Base-by-base conservation (phyloP, 1,140 invertebrate species). In the Pomacea maculata region DNA sequence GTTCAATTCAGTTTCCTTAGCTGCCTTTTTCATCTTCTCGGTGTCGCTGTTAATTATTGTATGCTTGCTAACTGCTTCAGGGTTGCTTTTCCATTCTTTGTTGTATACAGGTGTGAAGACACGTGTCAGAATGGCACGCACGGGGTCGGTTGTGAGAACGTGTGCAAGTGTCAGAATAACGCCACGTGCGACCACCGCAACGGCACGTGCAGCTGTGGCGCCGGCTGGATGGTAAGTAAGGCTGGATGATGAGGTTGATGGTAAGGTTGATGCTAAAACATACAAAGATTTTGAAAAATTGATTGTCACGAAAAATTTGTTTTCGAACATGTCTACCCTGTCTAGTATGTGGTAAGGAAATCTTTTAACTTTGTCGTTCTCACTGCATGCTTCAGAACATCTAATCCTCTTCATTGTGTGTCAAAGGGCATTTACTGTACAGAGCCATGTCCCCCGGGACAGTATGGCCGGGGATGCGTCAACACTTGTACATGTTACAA, bases 141-240 rank as follows among this genome's bases (percentile, higher is more conserved):
- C 87, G 96, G 96, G 9, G 93, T 94, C 78, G 93, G 95, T 71
- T 98, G 97, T 87, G 91, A 91, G 19, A 95, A 97, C 85, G 90
- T 92, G 67, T 98, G 97, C 87, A 92, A 94, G 52, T 98, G 97
- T 90, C 92, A 93, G 79, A 95, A 97, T 89, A 94, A 94, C 73
- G 95, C 95, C 15, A 93, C 92, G n/a, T 97, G 96, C 89, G 93
- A 96, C 91, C 95, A 95, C 85, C 93, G 96, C 9, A 95, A 95
- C 52, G 96, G 96, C n/a, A 95, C 95, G 85, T 97, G 96, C 86
- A 93, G 95, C 9, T 98, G 97, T 91, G 93, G 94, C 2, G 93
- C 96, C 9, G 94, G 94, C 87, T 92, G 86, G 83, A 82, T 55
- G 52, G 79, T 83, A n/a, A n/a, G n/a, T n/a, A 45, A 57, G 67